A percentile compares a stretch with the other conserved stretches of the same genome.
Conservation (phyloP, 2,113 vertebrate species). For the Muntiacus muntjak region DNA sequence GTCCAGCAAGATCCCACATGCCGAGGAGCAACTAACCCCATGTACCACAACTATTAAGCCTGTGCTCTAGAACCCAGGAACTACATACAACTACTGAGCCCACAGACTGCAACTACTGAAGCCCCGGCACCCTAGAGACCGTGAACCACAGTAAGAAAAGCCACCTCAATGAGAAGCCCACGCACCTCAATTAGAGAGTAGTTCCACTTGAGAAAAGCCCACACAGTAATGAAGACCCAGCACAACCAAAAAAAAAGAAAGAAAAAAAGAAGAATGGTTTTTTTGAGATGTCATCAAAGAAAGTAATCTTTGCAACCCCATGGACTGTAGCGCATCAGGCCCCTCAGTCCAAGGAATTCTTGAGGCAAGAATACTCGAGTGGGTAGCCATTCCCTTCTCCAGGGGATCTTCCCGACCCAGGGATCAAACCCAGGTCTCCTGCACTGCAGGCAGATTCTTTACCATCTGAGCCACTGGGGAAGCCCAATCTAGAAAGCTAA, state of each 20-base stretch:
- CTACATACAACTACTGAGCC: background rate
- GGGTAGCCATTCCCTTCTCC: background rate
- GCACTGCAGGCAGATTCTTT: background rate
- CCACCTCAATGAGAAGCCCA: background rate
- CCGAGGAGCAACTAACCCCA: background rate
- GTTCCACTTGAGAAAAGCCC: background rate
- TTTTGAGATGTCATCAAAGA: background rate
- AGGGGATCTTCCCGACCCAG: background rate
- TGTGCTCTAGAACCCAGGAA: background rate
- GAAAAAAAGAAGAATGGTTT: background rate
- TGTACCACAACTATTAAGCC: background rate
- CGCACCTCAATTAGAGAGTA: background rate
- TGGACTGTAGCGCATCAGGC: background rate
- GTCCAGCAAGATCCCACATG: background rate
- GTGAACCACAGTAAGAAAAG: background rate
- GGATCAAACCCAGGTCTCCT: background rate
- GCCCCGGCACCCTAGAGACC: background rate
- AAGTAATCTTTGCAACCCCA: background rate
- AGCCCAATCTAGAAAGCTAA: constrained; percentile 1
- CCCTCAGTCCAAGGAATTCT: background rate
- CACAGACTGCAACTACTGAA: background rate
- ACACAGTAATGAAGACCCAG: background rate
- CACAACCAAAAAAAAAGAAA: background rate
- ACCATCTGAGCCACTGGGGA: background rate
- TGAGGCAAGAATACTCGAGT: background rate